These are phyloP conservation scores for Lateolabrax maculatus DNA, from an alignment of 2,797 vertebrate genomes.

Conservation along the genomic window DNA sequence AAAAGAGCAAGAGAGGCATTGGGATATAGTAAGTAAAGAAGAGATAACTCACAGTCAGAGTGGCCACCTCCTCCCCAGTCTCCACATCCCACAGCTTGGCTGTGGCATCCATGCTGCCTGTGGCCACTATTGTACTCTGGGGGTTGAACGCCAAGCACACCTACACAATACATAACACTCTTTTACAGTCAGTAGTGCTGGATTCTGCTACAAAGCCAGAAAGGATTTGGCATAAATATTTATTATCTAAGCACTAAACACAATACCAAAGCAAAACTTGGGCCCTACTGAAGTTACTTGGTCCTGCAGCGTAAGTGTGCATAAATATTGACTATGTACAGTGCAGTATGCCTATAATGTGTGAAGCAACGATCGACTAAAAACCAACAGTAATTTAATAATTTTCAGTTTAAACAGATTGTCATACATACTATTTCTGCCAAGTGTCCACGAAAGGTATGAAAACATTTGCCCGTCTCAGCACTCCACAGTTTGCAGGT, in stretches of 20 bases:
- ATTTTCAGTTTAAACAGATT: constrained; percentile 11
- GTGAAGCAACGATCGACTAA: not conserved
- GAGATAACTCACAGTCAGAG: constrained; percentile 85
- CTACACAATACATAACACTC: constrained; percentile 75
- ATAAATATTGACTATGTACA: not conserved
- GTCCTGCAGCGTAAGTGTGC: not conserved
- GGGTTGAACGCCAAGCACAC: constrained; percentile 96
- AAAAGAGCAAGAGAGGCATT: not conserved
- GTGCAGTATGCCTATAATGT: not conserved
- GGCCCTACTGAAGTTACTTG: not conserved
- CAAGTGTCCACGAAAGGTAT: constrained; percentile 92
- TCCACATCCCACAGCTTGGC: constrained; percentile 94
- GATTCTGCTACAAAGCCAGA: constrained; percentile 1
- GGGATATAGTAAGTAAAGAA: not conserved
- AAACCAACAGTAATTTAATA: not conserved
- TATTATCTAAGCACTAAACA: not conserved
- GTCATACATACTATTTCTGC: constrained; percentile 92
- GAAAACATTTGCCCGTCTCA: constrained; percentile 93
- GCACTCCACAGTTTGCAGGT: constrained; percentile 96
- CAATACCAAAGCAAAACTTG: not conserved
- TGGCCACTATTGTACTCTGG: constrained; percentile 94
- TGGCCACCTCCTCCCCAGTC: constrained; percentile 90
- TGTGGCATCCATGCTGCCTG: constrained; percentile 94
- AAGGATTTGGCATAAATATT: not conserved
- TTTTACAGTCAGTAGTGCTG: constrained; percentile 21